Evolutionary conservation across 2,888 invertebrate species (phyloP).

Genomic region (Monochamus alternatus): DNA sequence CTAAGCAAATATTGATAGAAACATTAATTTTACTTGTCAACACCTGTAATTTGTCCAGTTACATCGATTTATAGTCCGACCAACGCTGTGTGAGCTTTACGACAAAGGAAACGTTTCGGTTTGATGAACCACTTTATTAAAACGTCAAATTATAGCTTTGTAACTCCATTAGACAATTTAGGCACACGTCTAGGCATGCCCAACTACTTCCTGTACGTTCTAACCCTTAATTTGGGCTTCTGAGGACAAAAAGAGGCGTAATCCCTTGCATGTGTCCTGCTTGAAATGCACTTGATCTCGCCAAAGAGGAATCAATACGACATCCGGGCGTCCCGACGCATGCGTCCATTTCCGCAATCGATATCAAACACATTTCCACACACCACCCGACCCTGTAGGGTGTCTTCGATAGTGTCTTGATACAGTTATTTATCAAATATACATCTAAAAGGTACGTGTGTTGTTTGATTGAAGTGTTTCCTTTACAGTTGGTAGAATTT

Average conservation of each 20-base stretch:
- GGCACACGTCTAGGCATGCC: not conserved
- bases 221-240: not conserved
- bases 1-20: too few relatives aligned
- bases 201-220: not conserved
- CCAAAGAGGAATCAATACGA: constrained; percentile 57
- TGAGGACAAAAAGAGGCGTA: constrained; percentile 14
- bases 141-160: constrained; percentile 12
- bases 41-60: too few relatives aligned
- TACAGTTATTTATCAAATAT: constrained; percentile 52
- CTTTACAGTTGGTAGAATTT: not conserved
- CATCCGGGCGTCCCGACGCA: constrained; percentile 62
- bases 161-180: constrained; percentile 2
- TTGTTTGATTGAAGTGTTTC: constrained; percentile 37
- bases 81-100: too few relatives aligned
- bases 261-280: constrained; percentile 41
- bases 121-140: not conserved
- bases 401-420: constrained; percentile 55
- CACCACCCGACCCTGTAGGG: constrained; percentile 61
- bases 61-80: too few relatives aligned
- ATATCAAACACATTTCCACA: constrained; percentile 59
- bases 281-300: constrained; percentile 44
- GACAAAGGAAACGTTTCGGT: not conserved
- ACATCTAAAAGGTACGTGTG: constrained; percentile 50
- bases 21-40: too few relatives aligned
- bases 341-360: constrained; percentile 62